phyloP scores from a whole-genome alignment of 2,888 invertebrate genomes.

The Lasioglossum figueresi region DNA sequence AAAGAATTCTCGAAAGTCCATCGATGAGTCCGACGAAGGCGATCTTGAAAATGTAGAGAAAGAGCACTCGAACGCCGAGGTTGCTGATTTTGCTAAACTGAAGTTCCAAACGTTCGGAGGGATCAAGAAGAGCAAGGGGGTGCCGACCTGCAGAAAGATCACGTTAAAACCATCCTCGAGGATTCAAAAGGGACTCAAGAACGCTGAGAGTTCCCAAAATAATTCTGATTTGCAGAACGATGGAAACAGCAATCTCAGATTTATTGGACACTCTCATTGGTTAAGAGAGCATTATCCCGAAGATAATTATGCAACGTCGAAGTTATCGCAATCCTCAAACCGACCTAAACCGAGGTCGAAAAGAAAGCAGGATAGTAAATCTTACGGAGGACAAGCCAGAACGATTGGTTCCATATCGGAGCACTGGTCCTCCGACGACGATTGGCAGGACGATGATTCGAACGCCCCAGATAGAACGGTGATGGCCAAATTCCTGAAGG shows the following conservation, averaged over 20 bases:
- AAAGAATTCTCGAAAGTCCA: constrained; percentile 31
- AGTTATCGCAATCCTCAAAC: not conserved
- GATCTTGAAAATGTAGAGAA: not conserved
- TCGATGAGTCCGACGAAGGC: constrained; percentile 53
- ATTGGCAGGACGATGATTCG: constrained; percentile 56
- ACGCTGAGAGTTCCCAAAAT: not conserved
- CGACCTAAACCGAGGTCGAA: not conserved
- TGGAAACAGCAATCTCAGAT: not conserved
- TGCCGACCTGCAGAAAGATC: constrained; percentile 49
- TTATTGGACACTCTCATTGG: not conserved
- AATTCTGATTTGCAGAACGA: not conserved
- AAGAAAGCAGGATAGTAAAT: not conserved
- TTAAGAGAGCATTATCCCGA: not conserved
- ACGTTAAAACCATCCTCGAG: constrained; percentile 39
- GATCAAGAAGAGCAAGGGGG: constrained; percentile 67
- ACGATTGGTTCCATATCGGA: not conserved
- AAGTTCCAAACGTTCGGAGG: constrained; percentile 78
- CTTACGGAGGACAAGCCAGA: not conserved
- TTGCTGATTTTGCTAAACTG: constrained; percentile 61
- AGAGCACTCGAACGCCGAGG: constrained; percentile 13
- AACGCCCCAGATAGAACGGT: constrained; percentile 14
- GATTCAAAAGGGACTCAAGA: not conserved
- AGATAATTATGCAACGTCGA: not conserved
- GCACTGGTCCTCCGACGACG: constrained; percentile 43
- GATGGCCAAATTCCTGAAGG: constrained; percentile 49